phyloP scores from a whole-genome alignment of 2,113 vertebrate genomes.

The Deroptyus accipitrinus region DNA sequence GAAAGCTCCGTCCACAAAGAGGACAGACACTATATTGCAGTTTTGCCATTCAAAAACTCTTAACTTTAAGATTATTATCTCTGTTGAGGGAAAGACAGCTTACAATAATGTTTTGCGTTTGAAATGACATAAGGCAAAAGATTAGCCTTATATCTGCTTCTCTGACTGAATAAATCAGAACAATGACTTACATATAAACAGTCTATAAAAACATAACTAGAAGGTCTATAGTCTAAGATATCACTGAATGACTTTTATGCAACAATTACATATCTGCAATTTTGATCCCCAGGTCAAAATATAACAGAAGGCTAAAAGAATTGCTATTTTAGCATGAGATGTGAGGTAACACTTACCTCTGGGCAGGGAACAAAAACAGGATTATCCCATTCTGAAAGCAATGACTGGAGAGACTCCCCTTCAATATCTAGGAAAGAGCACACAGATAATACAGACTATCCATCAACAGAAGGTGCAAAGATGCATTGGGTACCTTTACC shows the following conservation, averaged over 20 bases:
- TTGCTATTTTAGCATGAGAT: neutral
- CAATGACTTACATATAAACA: neutral
- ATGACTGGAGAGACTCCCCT: constrained; percentile 74
- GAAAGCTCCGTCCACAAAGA: neutral
- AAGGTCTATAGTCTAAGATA: neutral
- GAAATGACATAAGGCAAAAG: neutral
- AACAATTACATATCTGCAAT: neutral
- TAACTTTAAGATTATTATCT: neutral
- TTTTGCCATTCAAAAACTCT: neutral
- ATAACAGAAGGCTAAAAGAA: neutral
- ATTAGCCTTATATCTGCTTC: neutral
- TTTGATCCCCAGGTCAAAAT: neutral
- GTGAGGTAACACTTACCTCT: constrained; percentile 71
- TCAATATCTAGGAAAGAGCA: constrained; percentile 51
- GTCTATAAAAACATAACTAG: neutral
- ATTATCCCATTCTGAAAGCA: constrained; percentile 92
- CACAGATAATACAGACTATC: neutral
- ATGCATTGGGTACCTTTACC: neutral
- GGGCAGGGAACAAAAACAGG: constrained; percentile 89
- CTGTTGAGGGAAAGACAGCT: neutral
- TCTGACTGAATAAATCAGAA: neutral
- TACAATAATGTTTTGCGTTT: neutral
- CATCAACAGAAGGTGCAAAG: neutral
- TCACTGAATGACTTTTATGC: neutral
- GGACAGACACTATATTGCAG: neutral